These are phyloP conservation scores for Nannoperca obscura DNA, from an alignment of 2,797 vertebrate species.

Conservation along the genomic window DNA sequence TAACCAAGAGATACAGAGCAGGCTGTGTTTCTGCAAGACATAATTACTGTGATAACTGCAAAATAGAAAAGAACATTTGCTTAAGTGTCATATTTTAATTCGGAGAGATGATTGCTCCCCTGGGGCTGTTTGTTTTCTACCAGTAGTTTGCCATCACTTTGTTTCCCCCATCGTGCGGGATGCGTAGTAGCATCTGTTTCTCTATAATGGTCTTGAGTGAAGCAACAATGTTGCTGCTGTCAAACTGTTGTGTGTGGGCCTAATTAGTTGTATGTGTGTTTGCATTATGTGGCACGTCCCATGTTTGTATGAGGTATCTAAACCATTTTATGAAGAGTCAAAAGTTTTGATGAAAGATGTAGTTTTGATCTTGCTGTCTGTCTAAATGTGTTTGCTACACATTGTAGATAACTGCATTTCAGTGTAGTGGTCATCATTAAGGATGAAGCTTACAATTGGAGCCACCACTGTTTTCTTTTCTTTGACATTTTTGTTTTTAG, in stretches of 20 bases:
- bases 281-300: neutral
- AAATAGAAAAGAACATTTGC: conserved; percentile 19
- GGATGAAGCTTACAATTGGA: neutral
- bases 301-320: conserved; percentile 15
- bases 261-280: conserved; percentile 54
- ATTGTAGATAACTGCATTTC: conserved; percentile 40
- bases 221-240: conserved; percentile 14
- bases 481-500: neutral
- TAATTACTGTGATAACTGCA: conserved; percentile 12
- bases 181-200: conserved; percentile 36
- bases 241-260: conserved; percentile 36
- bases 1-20: conserved; percentile 45
- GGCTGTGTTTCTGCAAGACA: conserved; percentile 29
- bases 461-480: neutral
- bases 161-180: neutral
- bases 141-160: conserved; percentile 21
- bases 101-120: neutral
- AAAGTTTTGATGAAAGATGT: conserved; percentile 21
- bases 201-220: conserved; percentile 38
- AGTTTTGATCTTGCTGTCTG: conserved; percentile 32
- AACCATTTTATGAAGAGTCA: conserved; percentile 4
- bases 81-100: conserved; percentile 8
- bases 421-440: conserved; percentile 1
- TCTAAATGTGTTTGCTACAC: conserved; percentile 24
- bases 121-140: conserved; percentile 28